phyloP scores from a whole-genome alignment of 2,797 vertebrate species.

The Tamandua tetradactyla region DNA sequence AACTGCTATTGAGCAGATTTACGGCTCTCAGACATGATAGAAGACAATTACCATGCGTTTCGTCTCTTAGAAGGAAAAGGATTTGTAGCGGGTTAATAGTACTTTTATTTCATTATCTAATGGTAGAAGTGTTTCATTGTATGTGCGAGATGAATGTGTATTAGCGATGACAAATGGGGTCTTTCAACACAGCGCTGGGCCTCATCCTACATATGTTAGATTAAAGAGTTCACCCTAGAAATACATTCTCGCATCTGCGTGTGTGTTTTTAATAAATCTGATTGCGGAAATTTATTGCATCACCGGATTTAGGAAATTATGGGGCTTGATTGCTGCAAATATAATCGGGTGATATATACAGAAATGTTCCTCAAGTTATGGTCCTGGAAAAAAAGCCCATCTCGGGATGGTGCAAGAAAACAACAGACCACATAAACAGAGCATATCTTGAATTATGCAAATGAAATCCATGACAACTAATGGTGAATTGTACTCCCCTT shows the following conservation, averaged over 20 bases:
- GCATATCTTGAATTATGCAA: slow-evolving; percentile 78
- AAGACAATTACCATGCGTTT: slow-evolving; percentile 66
- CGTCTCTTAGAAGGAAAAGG: slow-evolving; percentile 63
- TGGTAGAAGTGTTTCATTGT: slow-evolving; percentile 79
- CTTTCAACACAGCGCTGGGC: slow-evolving; percentile 57
- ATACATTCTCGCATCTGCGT: slow-evolving; percentile 64
- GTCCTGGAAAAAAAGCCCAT: slow-evolving; percentile 68
- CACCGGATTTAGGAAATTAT: slow-evolving; percentile 79
- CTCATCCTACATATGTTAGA: slow-evolving; percentile 74
- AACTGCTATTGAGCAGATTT: slow-evolving; percentile 68
- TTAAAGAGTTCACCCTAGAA: slow-evolving; percentile 80
- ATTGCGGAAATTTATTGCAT: slow-evolving; percentile 80
- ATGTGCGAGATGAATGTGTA: slow-evolving; percentile 75
- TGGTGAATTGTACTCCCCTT: slow-evolving; percentile 64
- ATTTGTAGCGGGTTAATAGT: slow-evolving; percentile 79
- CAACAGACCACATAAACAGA: slow-evolving; percentile 76
- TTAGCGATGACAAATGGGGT: slow-evolving; percentile 76
- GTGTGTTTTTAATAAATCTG: slow-evolving; percentile 81
- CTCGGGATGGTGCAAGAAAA: slow-evolving; percentile 47
- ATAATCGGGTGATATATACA: slow-evolving; percentile 78
- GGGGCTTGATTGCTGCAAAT: slow-evolving; percentile 76
- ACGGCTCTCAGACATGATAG: slow-evolving; percentile 56
- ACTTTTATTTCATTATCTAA: slow-evolving; percentile 81
- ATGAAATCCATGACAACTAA: slow-evolving; percentile 67
- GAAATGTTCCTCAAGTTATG: slow-evolving; percentile 74